Evolutionary conservation across 2,113 vertebrate genomes (phyloP).

Genomic region (Myrmophylax atrothorax): DNA sequence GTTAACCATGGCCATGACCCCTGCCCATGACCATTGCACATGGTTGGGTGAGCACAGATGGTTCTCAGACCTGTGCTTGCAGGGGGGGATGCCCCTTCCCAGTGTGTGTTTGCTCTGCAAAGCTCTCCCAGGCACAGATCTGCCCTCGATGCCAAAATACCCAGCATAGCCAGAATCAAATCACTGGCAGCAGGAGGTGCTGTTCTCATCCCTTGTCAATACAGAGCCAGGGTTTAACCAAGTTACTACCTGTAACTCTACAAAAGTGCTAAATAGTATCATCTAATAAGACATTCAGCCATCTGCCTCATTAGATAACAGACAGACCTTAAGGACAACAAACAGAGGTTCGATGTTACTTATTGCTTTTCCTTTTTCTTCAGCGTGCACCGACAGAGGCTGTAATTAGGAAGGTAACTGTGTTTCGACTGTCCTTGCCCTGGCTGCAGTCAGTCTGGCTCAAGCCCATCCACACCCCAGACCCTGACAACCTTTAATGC

Average conservation of each 20-base stretch:
- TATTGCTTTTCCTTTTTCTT: background rate
- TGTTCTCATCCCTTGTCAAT: background rate
- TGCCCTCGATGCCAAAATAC: background rate
- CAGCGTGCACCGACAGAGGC: background rate
- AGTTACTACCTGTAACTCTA: background rate
- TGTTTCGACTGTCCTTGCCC: accelerated
- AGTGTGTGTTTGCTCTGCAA: background rate
- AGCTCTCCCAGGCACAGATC: accelerated
- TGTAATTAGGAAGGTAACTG: background rate
- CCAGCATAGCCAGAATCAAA: background rate
- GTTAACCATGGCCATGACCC: accelerated
- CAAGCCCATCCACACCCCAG: background rate
- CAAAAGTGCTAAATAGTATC: background rate
- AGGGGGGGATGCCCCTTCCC: background rate
- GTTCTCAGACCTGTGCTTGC: background rate
- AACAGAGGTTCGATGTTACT: background rate
- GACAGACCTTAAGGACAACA: background rate
- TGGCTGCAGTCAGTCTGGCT: background rate
- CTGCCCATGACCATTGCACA: accelerated
- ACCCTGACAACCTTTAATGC: background rate
- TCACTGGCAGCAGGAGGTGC: background rate
- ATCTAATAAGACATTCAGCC: background rate
- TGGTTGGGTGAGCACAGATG: accelerated
- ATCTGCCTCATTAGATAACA: background rate
- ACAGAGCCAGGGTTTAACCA: background rate